phyloP scores from a whole-genome alignment of 2,113 vertebrate species.

The Raja brachyura region DNA sequence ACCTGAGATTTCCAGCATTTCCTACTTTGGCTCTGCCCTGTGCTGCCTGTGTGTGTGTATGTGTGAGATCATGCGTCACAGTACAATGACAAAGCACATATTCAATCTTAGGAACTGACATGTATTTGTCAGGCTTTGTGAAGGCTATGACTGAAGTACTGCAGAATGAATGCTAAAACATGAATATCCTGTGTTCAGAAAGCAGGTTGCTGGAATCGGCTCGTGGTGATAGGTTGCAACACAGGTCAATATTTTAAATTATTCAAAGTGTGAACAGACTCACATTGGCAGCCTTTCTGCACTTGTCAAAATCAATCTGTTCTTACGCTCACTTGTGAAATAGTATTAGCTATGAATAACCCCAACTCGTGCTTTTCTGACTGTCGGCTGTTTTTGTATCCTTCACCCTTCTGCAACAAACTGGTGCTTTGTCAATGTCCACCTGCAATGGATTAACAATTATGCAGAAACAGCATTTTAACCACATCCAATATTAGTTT shows the following conservation, averaged over 20 bases:
- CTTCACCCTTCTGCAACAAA: neutral
- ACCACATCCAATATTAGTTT: neutral
- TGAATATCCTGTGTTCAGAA: neutral
- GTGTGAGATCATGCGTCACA: neutral
- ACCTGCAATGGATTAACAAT: neutral
- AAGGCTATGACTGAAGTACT: neutral
- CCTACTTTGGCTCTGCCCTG: too few species aligned
- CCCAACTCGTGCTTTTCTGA: neutral
- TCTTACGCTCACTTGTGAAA: neutral
- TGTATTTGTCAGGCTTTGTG: constrained; percentile 6
- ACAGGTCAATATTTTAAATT: constrained; percentile 12
- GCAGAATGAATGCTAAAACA: neutral
- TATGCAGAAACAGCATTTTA: neutral
- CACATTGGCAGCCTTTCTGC: neutral
- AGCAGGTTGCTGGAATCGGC: neutral
- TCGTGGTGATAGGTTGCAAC: neutral
- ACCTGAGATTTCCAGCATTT: too few species aligned
- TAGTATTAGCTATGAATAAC: neutral
- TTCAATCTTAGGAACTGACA: neutral
- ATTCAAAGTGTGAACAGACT: constrained; percentile 7
- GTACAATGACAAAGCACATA: neutral
- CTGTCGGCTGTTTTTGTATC: neutral
- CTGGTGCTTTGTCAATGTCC: neutral
- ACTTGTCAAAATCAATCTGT: neutral
- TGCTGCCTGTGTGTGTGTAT: neutral